A percentile compares a stretch with the other conserved stretches of the same genome.
These are phyloP conservation scores for Epinephelus lanceolatus DNA, from an alignment of 2,113 vertebrate species.

Conservation along the genomic window DNA sequence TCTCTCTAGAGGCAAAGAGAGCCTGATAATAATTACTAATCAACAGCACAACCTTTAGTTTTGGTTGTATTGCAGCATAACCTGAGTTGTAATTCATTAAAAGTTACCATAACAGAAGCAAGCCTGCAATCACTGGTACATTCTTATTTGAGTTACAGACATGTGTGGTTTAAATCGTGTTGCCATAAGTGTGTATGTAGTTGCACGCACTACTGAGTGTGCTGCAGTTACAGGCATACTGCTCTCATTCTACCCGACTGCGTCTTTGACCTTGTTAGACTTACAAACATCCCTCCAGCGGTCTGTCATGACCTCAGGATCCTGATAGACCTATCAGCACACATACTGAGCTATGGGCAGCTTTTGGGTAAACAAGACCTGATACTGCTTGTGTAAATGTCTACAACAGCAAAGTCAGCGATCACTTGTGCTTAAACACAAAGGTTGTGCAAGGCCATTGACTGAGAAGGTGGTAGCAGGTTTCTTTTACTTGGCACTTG, in stretches of 20 bases:
- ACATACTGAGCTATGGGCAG: slow-evolving; percentile 21
- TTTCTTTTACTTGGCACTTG: background rate
- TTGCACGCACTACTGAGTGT: slow-evolving; percentile 8
- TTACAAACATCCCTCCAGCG: slow-evolving; percentile 39
- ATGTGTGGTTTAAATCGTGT: background rate
- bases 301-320: slow-evolving; percentile 48
- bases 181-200: background rate
- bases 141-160: background rate
- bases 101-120: slow-evolving; percentile 2
- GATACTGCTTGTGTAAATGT: slow-evolving; percentile 19
- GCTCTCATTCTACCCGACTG: slow-evolving; percentile 34
- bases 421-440: slow-evolving; percentile 29
- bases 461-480: background rate
- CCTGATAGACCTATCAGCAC: slow-evolving; percentile 33
- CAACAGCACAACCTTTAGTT: slow-evolving; percentile 3
- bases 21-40: slow-evolving; percentile 1
- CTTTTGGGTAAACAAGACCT: slow-evolving; percentile 46
- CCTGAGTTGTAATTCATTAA: slow-evolving; percentile 1
- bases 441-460: slow-evolving; percentile 20
- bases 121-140: background rate
- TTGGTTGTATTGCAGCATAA: background rate
- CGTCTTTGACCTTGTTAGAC: slow-evolving; percentile 68
- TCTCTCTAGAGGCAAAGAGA: background rate
- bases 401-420: slow-evolving; percentile 7
- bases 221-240: slow-evolving; percentile 6